Evolutionary conservation across 2,888 invertebrate genomes (phyloP).

Genomic region (Tenthredo distinguenda): DNA sequence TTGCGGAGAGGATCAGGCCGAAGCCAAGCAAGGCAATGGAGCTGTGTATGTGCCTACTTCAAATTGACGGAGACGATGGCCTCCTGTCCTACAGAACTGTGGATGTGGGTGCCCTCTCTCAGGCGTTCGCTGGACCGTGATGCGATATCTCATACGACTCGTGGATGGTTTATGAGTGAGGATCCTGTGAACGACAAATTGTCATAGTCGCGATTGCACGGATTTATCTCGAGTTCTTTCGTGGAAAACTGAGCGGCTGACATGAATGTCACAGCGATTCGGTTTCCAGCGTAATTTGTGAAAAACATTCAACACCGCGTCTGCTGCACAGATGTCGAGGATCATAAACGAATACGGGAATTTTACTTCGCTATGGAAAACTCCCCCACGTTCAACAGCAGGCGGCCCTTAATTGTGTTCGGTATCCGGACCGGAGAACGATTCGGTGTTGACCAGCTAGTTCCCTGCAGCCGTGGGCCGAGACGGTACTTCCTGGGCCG

Average conservation of each 20-base stretch:
- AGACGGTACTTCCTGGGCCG: constrained; percentile 23
- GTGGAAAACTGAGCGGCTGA: too few relatives aligned
- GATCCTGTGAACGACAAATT: not conserved
- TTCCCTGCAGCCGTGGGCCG: constrained; percentile 24
- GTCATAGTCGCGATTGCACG: not conserved
- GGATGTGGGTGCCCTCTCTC: not conserved
- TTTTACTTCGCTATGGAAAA: not conserved
- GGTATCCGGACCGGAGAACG: not conserved
- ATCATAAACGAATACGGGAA: not conserved
- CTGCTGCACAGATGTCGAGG: not conserved
- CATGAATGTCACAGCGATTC: not conserved
- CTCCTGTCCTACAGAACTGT: not conserved
- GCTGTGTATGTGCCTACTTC: not conserved
- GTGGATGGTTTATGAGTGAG: not conserved
- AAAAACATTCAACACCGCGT: not conserved
- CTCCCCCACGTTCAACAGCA: not conserved
- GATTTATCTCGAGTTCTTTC: not conserved
- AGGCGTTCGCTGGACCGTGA: not conserved
- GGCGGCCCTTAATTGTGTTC: constrained; percentile 17
- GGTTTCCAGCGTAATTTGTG: not conserved
- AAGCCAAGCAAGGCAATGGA: not conserved
- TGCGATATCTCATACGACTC: not conserved
- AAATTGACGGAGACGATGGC: not conserved
- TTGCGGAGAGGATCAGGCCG: not conserved
- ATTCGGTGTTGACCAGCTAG: constrained; percentile 30